Conservation (phyloP, 1,140 invertebrate genomes). For the Drosophila azteca region DNA sequence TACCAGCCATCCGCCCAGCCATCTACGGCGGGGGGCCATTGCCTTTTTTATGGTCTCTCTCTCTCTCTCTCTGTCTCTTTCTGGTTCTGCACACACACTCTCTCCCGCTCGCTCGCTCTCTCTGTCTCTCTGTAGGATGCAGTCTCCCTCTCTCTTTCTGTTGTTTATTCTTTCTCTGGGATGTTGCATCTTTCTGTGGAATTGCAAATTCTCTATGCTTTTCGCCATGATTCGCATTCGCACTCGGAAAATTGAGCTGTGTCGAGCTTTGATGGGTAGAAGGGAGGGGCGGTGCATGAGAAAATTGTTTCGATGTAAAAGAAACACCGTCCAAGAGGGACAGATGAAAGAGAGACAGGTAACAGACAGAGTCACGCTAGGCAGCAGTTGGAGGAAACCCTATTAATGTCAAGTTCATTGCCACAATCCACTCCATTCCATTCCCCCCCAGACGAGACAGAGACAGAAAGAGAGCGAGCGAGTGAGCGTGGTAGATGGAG, state of each 20-base stretch:
- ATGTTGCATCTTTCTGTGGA: slow-evolving; percentile 15
- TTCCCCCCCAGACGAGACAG: slow-evolving; percentile 27
- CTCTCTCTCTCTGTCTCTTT: not conserved
- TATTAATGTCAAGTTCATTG: slow-evolving; percentile 83
- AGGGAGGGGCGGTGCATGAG: slow-evolving; percentile 13
- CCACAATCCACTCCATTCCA: slow-evolving; percentile 47
- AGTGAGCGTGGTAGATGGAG: not conserved
- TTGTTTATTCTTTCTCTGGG: slow-evolving; percentile 3
- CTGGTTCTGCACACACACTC: too few relatives aligned
- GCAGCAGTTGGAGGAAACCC: slow-evolving; percentile 58
- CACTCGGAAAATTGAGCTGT: slow-evolving; percentile 47
- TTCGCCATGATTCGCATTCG: slow-evolving; percentile 18
- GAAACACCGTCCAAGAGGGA: slow-evolving; percentile 15
- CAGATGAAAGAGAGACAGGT: slow-evolving; percentile 1
- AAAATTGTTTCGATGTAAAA: slow-evolving; percentile 28
- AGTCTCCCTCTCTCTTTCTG: slow-evolving; percentile 1
- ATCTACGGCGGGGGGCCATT: slow-evolving; percentile 29
- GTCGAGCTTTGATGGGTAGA: too few relatives aligned
- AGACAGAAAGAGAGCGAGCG: not conserved
- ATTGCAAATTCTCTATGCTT: slow-evolving; percentile 44
- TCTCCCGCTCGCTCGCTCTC: not conserved
- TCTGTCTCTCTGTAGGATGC: not conserved
- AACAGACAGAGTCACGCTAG: slow-evolving; percentile 47
- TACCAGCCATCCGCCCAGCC: not conserved
- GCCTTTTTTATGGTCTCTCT: slow-evolving; percentile 14